These are phyloP conservation scores for Schizopygopsis pylzovi DNA, from an alignment of 2,797 vertebrate species.

Conservation along the genomic window DNA sequence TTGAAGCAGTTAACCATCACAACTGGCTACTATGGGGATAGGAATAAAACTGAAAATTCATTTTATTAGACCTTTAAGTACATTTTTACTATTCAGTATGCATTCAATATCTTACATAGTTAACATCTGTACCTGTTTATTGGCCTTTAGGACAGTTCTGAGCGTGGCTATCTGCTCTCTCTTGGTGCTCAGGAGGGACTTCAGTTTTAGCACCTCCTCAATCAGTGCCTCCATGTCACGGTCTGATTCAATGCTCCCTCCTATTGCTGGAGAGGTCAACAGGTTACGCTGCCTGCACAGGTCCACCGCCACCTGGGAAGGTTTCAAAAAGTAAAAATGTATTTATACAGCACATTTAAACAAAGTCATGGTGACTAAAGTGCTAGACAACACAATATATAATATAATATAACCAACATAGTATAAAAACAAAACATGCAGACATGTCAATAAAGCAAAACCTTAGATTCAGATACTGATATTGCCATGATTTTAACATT, in stretches of 20 bases:
- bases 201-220: slow-evolving; percentile 87
- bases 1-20: not conserved
- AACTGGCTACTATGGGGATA: not conserved
- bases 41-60: not conserved
- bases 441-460: not conserved
- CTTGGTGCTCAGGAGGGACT: slow-evolving; percentile 89
- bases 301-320: slow-evolving; percentile 79
- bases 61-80: not conserved
- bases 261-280: slow-evolving; percentile 73
- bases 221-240: slow-evolving; percentile 82
- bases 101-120: not conserved
- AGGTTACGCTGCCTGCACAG: slow-evolving; percentile 80
- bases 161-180: slow-evolving; percentile 89
- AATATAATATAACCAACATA: not conserved
- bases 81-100: not conserved
- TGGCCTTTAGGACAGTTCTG: slow-evolving; percentile 88
- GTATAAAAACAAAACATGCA: not conserved
- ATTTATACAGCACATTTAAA: not conserved
- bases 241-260: slow-evolving; percentile 74
- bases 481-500: not conserved
- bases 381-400: not conserved
- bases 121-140: slow-evolving; percentile 81
- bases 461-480: not conserved
- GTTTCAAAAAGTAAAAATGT: not conserved
- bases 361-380: not conserved